These are phyloP conservation scores for Drosophila subobscura DNA, from an alignment of 1,140 invertebrate genomes.

Conservation along the genomic window DNA sequence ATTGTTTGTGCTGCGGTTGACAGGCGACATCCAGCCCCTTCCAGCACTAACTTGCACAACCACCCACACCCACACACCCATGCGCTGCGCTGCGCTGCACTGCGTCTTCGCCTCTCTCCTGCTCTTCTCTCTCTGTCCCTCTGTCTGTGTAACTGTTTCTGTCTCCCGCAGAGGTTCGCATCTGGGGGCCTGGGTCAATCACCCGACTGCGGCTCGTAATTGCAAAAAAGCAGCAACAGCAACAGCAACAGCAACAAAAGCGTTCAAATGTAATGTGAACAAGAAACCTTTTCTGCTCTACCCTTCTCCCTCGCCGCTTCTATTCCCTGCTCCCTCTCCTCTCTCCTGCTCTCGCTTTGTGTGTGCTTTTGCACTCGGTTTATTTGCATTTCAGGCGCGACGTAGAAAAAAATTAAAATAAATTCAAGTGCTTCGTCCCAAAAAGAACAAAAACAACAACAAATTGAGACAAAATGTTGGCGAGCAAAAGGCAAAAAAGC, in stretches of 20 bases:
- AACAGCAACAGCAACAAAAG: constrained; percentile 38
- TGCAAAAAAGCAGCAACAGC: constrained; percentile 35
- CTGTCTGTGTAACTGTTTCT: constrained; percentile 10
- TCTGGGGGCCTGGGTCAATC: constrained; percentile 62
- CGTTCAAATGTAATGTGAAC: constrained; percentile 40
- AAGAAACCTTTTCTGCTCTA: constrained; percentile 51
- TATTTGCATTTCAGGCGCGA: constrained; percentile 67
- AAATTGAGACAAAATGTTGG: constrained; percentile 28
- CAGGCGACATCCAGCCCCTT: constrained; percentile 5
- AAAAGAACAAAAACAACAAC: constrained; percentile 24
- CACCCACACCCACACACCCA: background rate
- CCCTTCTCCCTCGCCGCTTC: constrained; percentile 3
- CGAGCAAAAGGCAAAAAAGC: constrained; percentile 53
- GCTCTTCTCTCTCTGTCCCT: background rate
- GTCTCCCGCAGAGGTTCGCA: constrained; percentile 15
- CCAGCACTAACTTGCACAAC: too few species aligned
- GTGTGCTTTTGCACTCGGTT: constrained; percentile 19
- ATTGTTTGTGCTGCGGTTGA: constrained; percentile 41
- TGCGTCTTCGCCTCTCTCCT: too few species aligned
- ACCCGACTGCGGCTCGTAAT: constrained; percentile 62
- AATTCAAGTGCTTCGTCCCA: constrained; percentile 40
- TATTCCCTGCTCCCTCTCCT: too few species aligned
- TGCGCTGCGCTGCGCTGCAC: background rate
- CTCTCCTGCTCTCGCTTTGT: background rate
- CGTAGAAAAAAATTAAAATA: constrained; percentile 38